Conservation (phyloP, 2,797 vertebrate species). For the Intellagama lesueurii region DNA sequence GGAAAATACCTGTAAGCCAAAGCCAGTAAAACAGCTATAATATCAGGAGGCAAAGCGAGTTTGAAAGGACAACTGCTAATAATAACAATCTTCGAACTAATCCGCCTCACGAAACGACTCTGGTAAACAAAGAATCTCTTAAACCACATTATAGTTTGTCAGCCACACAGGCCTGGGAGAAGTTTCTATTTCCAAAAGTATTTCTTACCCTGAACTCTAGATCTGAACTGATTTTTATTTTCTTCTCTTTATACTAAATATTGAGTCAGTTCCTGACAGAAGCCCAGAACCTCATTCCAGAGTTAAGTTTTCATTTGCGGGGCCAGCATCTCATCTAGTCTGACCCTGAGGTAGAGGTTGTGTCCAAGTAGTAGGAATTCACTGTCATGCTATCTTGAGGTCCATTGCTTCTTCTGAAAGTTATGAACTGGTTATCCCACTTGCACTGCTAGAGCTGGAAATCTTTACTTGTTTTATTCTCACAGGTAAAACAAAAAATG, state of each 20-base stretch:
- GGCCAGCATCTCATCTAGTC: too few species aligned
- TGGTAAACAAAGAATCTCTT: constrained; percentile 63
- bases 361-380: too few species aligned
- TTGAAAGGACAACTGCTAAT: constrained; percentile 56
- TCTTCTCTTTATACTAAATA: too few species aligned
- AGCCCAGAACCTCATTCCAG: neutral
- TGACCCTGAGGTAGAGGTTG: too few species aligned
- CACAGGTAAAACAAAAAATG: too few species aligned
- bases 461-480: too few species aligned
- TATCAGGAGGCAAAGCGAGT: constrained; percentile 49
- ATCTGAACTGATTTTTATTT: neutral
- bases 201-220: neutral
- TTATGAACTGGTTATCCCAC: too few species aligned
- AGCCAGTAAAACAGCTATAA: constrained; percentile 48
- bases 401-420: too few species aligned
- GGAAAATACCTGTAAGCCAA: constrained; percentile 41
- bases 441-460: too few species aligned
- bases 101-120: constrained; percentile 7
- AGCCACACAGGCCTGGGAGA: neutral
- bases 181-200: constrained; percentile 51
- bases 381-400: too few species aligned
- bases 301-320: too few species aligned
- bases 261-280: neutral
- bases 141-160: neutral
- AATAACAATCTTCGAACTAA: constrained; percentile 24